Percentiles rank a stretch among this genome's conserved stretches.
Conservation (phyloP, 2,888 invertebrate genomes). For the Boloria euphrosyne region DNA sequence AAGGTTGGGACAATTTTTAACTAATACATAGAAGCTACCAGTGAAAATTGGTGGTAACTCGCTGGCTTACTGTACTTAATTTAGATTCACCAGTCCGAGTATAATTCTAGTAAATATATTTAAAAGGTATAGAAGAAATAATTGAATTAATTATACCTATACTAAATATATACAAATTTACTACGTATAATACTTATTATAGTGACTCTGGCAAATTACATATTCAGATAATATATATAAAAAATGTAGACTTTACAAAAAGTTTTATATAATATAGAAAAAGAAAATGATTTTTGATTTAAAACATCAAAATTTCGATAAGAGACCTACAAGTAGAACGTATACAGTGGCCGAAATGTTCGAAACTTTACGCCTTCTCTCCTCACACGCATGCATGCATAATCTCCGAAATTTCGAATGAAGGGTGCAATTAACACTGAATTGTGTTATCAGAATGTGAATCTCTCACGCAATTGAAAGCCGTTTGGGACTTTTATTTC, state of each 20-base stretch:
- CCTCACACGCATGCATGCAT: slow-evolving; percentile 25
- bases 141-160: too few relatives aligned
- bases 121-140: too few relatives aligned
- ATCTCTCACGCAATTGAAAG: slow-evolving; percentile 33
- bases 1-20: too few relatives aligned
- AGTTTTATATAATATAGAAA: not conserved
- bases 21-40: too few relatives aligned
- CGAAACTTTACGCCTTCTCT: slow-evolving; percentile 5
- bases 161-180: too few relatives aligned
- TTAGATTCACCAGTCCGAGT: too few relatives aligned
- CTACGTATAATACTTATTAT: too few relatives aligned
- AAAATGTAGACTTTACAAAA: not conserved
- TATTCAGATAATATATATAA: too few relatives aligned
- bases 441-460: slow-evolving; percentile 35
- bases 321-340: not conserved
- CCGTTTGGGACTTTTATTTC: slow-evolving; percentile 8
- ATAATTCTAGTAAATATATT: too few relatives aligned
- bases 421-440: slow-evolving; percentile 36
- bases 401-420: slow-evolving; percentile 33
- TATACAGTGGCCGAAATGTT: not conserved
- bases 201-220: too few relatives aligned
- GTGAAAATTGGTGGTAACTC: too few relatives aligned
- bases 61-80: too few relatives aligned
- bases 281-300: not conserved
- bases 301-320: not conserved